Percentiles rank a stretch among this genome's conserved stretches.
phyloP scores from a whole-genome alignment of 2,113 vertebrate species.

The Hepsetus odoe region DNA sequence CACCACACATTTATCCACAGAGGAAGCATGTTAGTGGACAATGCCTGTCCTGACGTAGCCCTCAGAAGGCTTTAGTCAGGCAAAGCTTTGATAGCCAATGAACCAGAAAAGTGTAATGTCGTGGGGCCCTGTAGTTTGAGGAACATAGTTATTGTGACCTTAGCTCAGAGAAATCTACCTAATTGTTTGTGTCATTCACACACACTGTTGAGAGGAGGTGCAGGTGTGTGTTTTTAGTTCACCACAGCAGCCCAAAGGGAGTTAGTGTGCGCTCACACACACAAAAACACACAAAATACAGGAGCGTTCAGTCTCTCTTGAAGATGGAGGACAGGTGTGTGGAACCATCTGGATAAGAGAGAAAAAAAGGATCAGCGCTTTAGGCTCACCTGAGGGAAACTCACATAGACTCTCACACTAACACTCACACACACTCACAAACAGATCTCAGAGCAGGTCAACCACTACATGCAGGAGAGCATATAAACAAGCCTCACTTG shows the following conservation, averaged over 20 bases:
- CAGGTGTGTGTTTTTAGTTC: conserved; percentile 25
- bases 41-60: neutral
- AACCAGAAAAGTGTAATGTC: conserved; percentile 3
- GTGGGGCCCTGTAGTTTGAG: neutral
- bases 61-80: conserved; percentile 20
- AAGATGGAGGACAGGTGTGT: conserved; percentile 32
- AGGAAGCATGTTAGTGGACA: neutral
- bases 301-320: no score
- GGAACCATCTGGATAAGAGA: conserved; percentile 39
- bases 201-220: neutral
- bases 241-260: conserved; percentile 26
- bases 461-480: neutral
- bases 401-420: no score
- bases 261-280: neutral
- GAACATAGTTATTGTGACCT: neutral
- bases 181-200: conserved; percentile 2
- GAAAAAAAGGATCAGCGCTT: conserved; percentile 39
- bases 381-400: conserved; percentile 29
- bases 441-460: conserved; percentile 37
- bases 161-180: neutral
- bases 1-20: conserved; percentile 4
- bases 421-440: neutral
- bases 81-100: neutral
- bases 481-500: conserved; percentile 1
- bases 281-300: conserved; percentile 21